Percentiles rank a stretch among this genome's conserved stretches.
These are phyloP conservation scores for Myrmecobius fasciatus DNA, from an alignment of 2,113 vertebrate genomes.

Conservation along the genomic window DNA sequence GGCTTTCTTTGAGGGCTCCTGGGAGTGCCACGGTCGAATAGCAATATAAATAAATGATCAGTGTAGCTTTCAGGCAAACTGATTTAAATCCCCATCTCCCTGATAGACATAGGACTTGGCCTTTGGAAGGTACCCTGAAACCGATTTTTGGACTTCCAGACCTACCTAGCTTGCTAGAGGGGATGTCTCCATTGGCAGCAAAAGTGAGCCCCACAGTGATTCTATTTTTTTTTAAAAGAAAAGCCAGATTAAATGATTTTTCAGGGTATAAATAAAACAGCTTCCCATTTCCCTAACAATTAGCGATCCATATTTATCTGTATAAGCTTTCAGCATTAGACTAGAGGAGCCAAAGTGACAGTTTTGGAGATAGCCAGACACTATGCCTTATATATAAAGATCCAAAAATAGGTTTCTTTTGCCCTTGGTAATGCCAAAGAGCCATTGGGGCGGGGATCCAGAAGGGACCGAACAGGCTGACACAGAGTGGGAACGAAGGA, in stretches of 20 bases:
- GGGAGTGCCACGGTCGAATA: conserved; percentile 49
- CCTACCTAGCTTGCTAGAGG: conserved; percentile 59
- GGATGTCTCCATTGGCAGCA: conserved; percentile 64
- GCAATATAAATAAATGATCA: conserved; percentile 40
- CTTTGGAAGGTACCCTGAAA: conserved; percentile 23
- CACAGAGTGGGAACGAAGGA: conserved; percentile 53
- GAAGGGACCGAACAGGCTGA: conserved; percentile 59
- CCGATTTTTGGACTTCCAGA: conserved; percentile 47
- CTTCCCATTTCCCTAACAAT: conserved; percentile 69
- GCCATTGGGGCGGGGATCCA: conserved; percentile 66
- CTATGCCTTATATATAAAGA: conserved; percentile 68
- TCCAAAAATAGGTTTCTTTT: conserved; percentile 77
- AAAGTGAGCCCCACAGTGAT: conserved; percentile 68
- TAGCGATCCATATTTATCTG: conserved; percentile 72
- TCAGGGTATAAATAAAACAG: conserved; percentile 76
- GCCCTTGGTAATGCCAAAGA: conserved; percentile 68
- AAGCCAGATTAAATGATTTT: conserved; percentile 74
- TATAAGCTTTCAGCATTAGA: conserved; percentile 72
- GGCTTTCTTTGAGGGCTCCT: neutral
- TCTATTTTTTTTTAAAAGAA: conserved; percentile 67
- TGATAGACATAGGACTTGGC: conserved; percentile 31
- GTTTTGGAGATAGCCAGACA: conserved; percentile 73
- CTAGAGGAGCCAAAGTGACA: conserved; percentile 71
- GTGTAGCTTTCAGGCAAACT: conserved; percentile 46
- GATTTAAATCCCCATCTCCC: conserved; percentile 21